phyloP scores from a whole-genome alignment of 2,888 invertebrate genomes.

The Athalia rosae region DNA sequence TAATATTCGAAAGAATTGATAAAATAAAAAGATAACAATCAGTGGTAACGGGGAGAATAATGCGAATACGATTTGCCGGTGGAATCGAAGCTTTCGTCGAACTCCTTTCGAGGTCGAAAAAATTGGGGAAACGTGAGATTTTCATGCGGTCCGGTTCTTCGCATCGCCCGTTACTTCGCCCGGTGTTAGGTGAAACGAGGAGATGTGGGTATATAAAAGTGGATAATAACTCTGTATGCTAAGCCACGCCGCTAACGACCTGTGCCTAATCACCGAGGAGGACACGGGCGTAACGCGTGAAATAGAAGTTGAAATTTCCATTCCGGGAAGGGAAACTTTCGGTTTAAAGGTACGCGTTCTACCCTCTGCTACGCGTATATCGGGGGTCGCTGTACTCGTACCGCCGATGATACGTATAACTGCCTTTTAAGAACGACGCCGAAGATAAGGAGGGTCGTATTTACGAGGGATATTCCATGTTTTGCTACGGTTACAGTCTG shows the following conservation, averaged over 20 bases:
- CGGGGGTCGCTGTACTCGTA: constrained; percentile 9
- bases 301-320: constrained; percentile 45
- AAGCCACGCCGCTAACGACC: constrained; percentile 38
- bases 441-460: constrained; percentile 40
- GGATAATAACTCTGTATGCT: constrained; percentile 37
- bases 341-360: constrained; percentile 27
- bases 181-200: constrained; percentile 37
- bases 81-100: too few relatives aligned
- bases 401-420: constrained; percentile 34
- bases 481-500: constrained; percentile 1
- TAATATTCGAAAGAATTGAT: background rate
- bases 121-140: background rate
- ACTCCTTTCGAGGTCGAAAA: too few relatives aligned
- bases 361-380: constrained; percentile 26
- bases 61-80: background rate
- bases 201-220: constrained; percentile 32
- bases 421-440: constrained; percentile 38
- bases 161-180: constrained; percentile 7
- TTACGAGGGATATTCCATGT: constrained; percentile 34
- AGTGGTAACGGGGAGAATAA: background rate
- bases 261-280: constrained; percentile 43
- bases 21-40: background rate
- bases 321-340: constrained; percentile 32
- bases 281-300: constrained; percentile 44
- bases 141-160: background rate